A percentile compares a stretch with the other conserved stretches of the same genome.
Conservation (phyloP, 92 coral and sea anemone genomes). For the Actinostola sp. region DNA sequence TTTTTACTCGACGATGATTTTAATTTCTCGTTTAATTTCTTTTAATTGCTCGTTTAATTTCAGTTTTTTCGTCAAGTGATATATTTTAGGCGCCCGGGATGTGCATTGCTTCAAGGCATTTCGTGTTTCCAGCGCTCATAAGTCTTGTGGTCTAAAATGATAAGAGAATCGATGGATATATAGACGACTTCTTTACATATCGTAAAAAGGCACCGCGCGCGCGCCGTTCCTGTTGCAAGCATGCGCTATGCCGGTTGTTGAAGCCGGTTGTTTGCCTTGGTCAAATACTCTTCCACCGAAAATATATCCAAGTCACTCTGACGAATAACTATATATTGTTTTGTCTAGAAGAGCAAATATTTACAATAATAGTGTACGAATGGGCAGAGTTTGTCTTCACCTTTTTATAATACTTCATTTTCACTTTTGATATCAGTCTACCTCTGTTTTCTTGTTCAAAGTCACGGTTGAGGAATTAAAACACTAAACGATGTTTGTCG, state of each 20-base stretch:
- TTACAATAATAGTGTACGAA: neutral
- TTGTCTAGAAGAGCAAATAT: neutral
- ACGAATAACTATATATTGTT: neutral
- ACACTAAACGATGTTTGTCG: too few relatives aligned
- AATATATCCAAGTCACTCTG: neutral
- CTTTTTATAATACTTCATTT: neutral
- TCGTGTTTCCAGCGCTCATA: neutral
- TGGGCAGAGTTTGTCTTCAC: neutral
- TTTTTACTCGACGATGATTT: neutral
- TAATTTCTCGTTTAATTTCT: slow-evolving; percentile 4
- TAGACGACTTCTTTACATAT: too few relatives aligned
- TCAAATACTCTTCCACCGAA: too few relatives aligned
- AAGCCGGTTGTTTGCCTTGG: too few relatives aligned
- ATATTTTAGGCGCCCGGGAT: neutral
- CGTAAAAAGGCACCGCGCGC: too few relatives aligned
- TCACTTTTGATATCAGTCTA: too few relatives aligned
- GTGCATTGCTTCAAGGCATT: neutral
- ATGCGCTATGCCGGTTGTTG: too few relatives aligned
- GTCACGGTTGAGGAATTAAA: too few relatives aligned
- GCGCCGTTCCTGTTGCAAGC: too few relatives aligned
- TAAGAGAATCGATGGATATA: too few relatives aligned
- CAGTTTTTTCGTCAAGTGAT: neutral
- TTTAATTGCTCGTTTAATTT: slow-evolving; percentile 5
- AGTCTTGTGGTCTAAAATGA: too few relatives aligned
- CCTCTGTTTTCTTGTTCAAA: too few relatives aligned